Conservation (phyloP, 2,797 vertebrate species). For the Propithecus perrieri region DNA sequence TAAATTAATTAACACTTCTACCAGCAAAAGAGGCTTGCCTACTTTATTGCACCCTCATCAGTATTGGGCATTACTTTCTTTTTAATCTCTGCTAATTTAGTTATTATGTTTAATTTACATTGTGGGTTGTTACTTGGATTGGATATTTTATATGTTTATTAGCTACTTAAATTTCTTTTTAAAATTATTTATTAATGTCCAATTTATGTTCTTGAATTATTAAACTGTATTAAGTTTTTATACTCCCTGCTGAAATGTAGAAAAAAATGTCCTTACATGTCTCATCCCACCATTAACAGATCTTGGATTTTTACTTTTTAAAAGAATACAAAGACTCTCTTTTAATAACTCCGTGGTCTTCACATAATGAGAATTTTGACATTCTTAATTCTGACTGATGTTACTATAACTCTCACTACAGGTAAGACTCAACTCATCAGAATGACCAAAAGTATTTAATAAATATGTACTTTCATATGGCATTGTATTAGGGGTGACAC, state of each 20-base stretch:
- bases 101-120: slow-evolving; percentile 40
- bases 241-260: background rate
- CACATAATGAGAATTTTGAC: background rate
- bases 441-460: background rate
- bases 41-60: background rate
- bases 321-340: background rate
- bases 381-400: background rate
- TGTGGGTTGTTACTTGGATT: background rate
- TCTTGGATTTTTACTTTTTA: background rate
- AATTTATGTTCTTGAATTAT: background rate
- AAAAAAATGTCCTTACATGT: background rate
- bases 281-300: background rate
- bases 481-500: background rate
- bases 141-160: background rate
- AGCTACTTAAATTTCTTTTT: background rate
- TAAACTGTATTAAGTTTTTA: background rate
- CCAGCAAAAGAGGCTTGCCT: background rate
- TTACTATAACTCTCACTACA: background rate
- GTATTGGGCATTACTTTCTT: background rate
- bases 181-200: background rate
- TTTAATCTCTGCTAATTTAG: background rate
- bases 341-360: background rate
- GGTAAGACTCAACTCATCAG: background rate
- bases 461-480: background rate
- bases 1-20: slow-evolving; percentile 47